Conservation (phyloP, 37 sponge, comb jelly and placozoan species). For the Spongia lamella region DNA sequence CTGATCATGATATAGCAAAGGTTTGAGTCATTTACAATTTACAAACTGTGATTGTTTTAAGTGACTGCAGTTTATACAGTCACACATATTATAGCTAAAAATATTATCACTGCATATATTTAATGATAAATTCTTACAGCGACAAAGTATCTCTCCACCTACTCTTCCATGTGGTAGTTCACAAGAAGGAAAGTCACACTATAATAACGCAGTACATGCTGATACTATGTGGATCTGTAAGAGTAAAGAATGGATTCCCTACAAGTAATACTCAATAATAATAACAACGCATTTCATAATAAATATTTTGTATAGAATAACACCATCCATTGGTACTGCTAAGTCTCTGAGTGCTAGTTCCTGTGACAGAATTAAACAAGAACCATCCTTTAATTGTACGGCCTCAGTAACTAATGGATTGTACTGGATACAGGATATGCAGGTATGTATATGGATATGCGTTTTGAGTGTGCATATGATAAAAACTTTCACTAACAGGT, state of each 20-base stretch:
- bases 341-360: constrained; percentile 23
- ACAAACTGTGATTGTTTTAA: too few relatives aligned
- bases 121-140: too few relatives aligned
- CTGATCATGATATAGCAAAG: too few relatives aligned
- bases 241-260: constrained; percentile 26
- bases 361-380: constrained; percentile 23
- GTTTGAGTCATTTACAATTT: too few relatives aligned
- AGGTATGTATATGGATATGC: constrained; percentile 5
- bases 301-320: too few relatives aligned
- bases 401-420: constrained; percentile 12
- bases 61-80: too few relatives aligned
- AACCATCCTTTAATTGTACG: constrained; percentile 5
- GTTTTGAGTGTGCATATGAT: background rate
- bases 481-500: constrained; percentile 1
- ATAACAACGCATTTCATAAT: background rate
- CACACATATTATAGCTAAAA: too few relatives aligned
- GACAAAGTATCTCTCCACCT: background rate
- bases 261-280: constrained; percentile 26
- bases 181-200: background rate
- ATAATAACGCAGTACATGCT: background rate
- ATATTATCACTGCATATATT: too few relatives aligned
- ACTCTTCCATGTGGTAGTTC: background rate
- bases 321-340: background rate
- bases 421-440: constrained; percentile 30
- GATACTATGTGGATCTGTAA: constrained; percentile 22